These are phyloP conservation scores for Drosophila nr. perissopoda DNA, from an alignment of 2,888 invertebrate species.

Conservation along the genomic window DNA sequence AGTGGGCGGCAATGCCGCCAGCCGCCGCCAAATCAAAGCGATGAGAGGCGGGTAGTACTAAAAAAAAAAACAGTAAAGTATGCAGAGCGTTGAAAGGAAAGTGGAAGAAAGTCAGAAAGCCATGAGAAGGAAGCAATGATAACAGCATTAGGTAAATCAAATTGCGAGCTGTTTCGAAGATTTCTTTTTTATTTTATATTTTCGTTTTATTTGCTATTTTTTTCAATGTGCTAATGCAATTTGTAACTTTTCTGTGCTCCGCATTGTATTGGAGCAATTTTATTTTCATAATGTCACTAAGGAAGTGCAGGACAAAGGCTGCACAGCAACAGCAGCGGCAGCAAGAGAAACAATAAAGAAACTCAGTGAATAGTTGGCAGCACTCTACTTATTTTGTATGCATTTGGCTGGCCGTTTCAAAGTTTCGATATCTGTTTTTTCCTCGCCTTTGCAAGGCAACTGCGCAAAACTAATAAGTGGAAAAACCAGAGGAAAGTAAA, in stretches of 20 bases:
- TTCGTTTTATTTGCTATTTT: slow-evolving; percentile 19
- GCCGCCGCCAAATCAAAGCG: slow-evolving; percentile 89
- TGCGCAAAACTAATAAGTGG: slow-evolving; percentile 5
- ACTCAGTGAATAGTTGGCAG: slow-evolving; percentile 50
- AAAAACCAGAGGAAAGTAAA: slow-evolving; percentile 19
- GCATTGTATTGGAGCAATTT: slow-evolving; percentile 55
- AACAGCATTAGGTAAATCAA: slow-evolving; percentile 70
- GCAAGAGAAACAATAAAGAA: slow-evolving; percentile 38
- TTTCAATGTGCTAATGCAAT: slow-evolving; percentile 65
- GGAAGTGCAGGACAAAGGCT: slow-evolving; percentile 45
- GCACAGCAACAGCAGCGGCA: slow-evolving; percentile 26
- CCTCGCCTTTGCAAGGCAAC: slow-evolving; percentile 6
- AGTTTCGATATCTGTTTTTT: slow-evolving; percentile 26
- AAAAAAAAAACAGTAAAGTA: not conserved
- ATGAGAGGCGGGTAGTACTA: slow-evolving; percentile 86
- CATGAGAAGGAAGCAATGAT: slow-evolving; percentile 27
- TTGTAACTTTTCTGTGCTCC: slow-evolving; percentile 62
- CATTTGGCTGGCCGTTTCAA: slow-evolving; percentile 33
- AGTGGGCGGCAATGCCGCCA: slow-evolving; percentile 87
- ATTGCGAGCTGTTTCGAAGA: slow-evolving; percentile 41
- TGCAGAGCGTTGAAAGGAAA: not conserved
- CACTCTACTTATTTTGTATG: slow-evolving; percentile 45
- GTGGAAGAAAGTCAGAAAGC: slow-evolving; percentile 1
- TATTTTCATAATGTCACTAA: slow-evolving; percentile 49
- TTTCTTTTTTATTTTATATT: slow-evolving; percentile 19